phyloP scores from a whole-genome alignment of 2,113 vertebrate genomes.

The Capreolus pygargus region DNA sequence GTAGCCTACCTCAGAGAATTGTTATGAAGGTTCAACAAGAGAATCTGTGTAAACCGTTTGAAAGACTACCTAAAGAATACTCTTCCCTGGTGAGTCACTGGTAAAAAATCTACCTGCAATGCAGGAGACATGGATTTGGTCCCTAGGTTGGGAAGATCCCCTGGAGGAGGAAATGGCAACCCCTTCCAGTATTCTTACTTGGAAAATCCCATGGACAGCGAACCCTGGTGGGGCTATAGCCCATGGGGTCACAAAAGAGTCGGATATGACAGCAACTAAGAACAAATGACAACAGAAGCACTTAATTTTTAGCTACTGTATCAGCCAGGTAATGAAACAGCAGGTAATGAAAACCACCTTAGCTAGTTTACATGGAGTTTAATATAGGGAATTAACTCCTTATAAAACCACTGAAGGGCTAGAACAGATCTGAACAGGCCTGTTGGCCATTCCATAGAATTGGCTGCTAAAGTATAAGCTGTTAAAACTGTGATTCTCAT shows the following conservation, averaged over 20 bases:
- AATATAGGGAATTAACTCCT: background rate
- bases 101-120: background rate
- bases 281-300: background rate
- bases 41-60: background rate
- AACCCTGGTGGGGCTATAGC: background rate
- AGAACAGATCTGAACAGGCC: background rate
- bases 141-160: background rate
- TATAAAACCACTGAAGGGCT: background rate
- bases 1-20: background rate
- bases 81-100: background rate
- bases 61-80: background rate
- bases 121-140: background rate
- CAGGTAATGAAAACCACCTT: background rate
- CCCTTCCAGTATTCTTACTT: background rate
- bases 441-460: background rate
- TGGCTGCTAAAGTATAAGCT: background rate
- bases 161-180: background rate
- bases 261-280: background rate
- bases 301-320: background rate
- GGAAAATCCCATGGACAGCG: background rate
- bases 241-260: background rate
- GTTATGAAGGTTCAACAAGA: background rate
- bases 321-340: background rate
- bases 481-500: slow-evolving; percentile 13
- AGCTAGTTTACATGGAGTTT: background rate